These are phyloP conservation scores for Rhea pennata DNA, from an alignment of 2,113 vertebrate genomes.

Conservation along the genomic window DNA sequence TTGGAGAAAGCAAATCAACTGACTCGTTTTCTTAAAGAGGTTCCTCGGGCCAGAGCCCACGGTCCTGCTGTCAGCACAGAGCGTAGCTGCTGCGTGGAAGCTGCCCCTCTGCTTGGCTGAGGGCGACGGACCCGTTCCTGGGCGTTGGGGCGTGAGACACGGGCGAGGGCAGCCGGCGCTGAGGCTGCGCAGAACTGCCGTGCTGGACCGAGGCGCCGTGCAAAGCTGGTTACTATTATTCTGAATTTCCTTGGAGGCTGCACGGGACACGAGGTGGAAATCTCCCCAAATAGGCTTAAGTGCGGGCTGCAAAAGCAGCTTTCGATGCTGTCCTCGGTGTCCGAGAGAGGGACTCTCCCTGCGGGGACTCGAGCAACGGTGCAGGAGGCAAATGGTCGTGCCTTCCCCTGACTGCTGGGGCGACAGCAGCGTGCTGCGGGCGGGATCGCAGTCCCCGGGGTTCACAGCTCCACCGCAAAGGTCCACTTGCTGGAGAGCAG, in stretches of 20 bases:
- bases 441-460: accelerated
- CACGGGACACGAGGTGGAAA: background rate
- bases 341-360: background rate
- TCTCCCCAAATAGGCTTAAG: background rate
- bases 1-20: background rate
- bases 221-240: background rate
- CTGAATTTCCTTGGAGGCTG: background rate
- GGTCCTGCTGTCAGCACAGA: too few relatives aligned
- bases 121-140: too few relatives aligned
- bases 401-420: background rate
- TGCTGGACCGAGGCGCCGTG: background rate
- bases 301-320: background rate
- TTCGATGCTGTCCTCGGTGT: background rate
- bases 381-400: background rate
- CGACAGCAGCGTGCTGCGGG: accelerated
- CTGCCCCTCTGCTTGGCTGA: too few relatives aligned
- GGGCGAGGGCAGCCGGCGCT: too few relatives aligned
- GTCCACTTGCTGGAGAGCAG: background rate
- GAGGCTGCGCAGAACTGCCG: too few relatives aligned
- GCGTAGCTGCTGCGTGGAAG: too few relatives aligned
- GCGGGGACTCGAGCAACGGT: background rate
- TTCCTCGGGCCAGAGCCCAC: too few relatives aligned
- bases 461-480: accelerated
- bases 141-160: too few relatives aligned
- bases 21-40: background rate